Base-by-base conservation (phyloP, 2,888 invertebrate genomes). In the Orthosia gothica region DNA sequence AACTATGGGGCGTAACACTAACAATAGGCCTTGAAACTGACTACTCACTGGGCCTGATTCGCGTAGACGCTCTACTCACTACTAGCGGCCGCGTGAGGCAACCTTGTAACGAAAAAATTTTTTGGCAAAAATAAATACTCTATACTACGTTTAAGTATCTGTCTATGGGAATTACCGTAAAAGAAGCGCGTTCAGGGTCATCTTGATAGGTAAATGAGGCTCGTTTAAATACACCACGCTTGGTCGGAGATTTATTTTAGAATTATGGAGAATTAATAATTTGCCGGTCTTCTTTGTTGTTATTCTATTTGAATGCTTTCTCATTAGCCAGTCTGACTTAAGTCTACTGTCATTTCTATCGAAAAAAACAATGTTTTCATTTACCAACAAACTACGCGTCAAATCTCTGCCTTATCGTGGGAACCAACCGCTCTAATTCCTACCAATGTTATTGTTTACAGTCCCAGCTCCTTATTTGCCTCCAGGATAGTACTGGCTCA, bases 21-120 rank as follows among this genome's bases (percentile, higher is more conserved):
- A 75, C 76, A 68, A 49, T 57, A 16, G 70, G 67, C 82, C 82
- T 82, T 82, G 82, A 84, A 79, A 76, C 67, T 59, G 55, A 32
- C 32, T 70, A 55, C 52, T 73, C 67, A 57, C 79, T 87, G 86
- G 87, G 86, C 86, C 85, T 85, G 81, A 32, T 71, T 71, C 74
- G 82, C 82, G 70, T 76, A 70, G 65, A 58, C 75, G 63, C 65
- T 55, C 54, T 18, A 32, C 59, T 79, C 72, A 57, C 59, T 23
- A 45, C 61, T 16, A 18, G 13, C 9, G 20, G 40, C 71, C 66
- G 52, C 61, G 77, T 81, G 73, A 68, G 70, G 74, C 62, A 49
- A 63, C 64, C 20, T 20, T 61, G 45, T 26, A 32, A 32, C 40
- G 45, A 74, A 74, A 73, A 74, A 74, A 81, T 75, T 57, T 75